phyloP scores from a whole-genome alignment of 1,140 invertebrate species.

The Varroa destructor region DNA sequence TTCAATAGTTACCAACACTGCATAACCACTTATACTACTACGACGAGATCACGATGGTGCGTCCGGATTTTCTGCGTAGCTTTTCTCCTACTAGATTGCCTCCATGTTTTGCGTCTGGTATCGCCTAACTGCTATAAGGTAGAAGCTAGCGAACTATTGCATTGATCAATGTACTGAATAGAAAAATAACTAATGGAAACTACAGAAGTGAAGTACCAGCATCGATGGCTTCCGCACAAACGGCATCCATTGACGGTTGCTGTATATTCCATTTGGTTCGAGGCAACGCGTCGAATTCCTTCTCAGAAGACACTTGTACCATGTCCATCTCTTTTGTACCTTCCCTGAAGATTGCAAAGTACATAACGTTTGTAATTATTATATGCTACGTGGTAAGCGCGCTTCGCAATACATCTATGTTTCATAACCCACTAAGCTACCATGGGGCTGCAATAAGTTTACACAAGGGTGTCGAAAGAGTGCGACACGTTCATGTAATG shows the following conservation, averaged over 20 bases:
- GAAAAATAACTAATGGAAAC: neutral
- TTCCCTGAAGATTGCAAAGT: constrained; percentile 2
- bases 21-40: no score
- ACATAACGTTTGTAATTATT: neutral
- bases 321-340: neutral
- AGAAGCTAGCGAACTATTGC: no score
- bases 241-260: neutral
- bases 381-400: neutral
- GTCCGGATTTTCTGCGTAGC: no score
- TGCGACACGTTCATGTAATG: neutral
- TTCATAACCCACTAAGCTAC: neutral
- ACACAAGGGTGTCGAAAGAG: neutral
- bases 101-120: no score
- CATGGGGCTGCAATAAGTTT: neutral
- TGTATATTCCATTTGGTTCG: constrained; percentile 14
- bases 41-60: no score
- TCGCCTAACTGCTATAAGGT: no score
- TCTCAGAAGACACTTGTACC: neutral
- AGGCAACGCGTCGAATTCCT: constrained; percentile 6
- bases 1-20: no score
- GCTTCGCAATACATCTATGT: neutral
- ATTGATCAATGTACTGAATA: neutral
- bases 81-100: no score
- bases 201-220: neutral
- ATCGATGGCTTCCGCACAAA: neutral